These are phyloP conservation scores for Hybognathus amarus DNA, from an alignment of 2,797 vertebrate genomes.

Conservation along the genomic window DNA sequence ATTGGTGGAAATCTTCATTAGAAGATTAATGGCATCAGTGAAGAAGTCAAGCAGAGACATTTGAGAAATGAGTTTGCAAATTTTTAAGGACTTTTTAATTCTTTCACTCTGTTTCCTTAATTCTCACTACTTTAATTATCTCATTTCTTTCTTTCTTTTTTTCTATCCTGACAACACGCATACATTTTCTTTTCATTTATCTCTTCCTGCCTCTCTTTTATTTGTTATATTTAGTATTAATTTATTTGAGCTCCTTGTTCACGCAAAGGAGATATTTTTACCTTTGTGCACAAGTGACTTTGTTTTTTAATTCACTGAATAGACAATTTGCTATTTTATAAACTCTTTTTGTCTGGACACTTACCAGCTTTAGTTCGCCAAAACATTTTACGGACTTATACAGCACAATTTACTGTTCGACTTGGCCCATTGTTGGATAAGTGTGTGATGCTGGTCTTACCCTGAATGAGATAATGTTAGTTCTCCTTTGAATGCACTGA, in stretches of 20 bases:
- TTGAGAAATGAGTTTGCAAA: conserved; percentile 31
- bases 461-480: conserved; percentile 77
- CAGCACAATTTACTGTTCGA: conserved; percentile 73
- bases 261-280: conserved; percentile 11
- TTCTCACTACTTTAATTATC: conserved; percentile 24
- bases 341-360: conserved; percentile 78
- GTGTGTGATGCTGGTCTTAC: conserved; percentile 79
- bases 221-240: conserved; percentile 18
- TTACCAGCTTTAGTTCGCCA: conserved; percentile 76
- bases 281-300: background rate
- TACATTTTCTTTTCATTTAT: conserved; percentile 14
- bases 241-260: background rate
- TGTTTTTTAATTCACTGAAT: conserved; percentile 63
- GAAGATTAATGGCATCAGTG: conserved; percentile 68
- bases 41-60: conserved; percentile 53
- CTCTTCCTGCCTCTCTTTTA: background rate
- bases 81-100: conserved; percentile 32
- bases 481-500: conserved; percentile 71
- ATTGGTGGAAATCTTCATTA: conserved; percentile 68
- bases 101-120: conserved; percentile 9
- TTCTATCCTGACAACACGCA: background rate
- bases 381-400: conserved; percentile 76
- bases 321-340: conserved; percentile 74
- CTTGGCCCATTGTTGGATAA: conserved; percentile 73
- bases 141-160: conserved; percentile 1